A percentile compares a stretch with the other conserved stretches of the same genome.
Conservation (phyloP, 2,113 vertebrate genomes). For the Ammodytes marinus region DNA sequence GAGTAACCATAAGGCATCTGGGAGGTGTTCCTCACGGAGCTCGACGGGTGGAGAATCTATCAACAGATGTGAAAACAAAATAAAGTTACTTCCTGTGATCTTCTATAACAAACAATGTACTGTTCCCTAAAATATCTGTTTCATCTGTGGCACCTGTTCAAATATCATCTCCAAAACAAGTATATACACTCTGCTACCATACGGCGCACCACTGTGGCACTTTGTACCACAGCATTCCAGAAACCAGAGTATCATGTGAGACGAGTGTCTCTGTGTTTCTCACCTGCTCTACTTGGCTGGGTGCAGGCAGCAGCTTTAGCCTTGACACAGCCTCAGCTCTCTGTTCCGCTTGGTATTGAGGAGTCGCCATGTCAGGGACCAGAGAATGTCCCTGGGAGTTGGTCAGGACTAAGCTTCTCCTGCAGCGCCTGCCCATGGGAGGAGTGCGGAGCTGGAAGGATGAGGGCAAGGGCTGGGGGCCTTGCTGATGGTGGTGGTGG, state of each 20-base stretch:
- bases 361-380: constrained; percentile 54
- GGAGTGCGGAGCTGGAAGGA: constrained; percentile 83
- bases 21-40: constrained; percentile 39
- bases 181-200: constrained; percentile 24
- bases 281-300: constrained; percentile 80
- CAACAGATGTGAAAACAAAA: constrained; percentile 66
- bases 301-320: constrained; percentile 80
- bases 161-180: constrained; percentile 58
- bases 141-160: constrained; percentile 57
- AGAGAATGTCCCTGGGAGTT: constrained; percentile 50
- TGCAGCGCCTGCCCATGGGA: constrained; percentile 76
- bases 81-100: constrained; percentile 59
- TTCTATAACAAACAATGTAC: constrained; percentile 55
- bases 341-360: constrained; percentile 67
- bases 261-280: constrained; percentile 30
- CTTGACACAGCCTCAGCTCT: constrained; percentile 79
- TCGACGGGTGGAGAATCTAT: constrained; percentile 71
- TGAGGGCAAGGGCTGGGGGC: constrained; percentile 63
- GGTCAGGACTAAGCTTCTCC: constrained; percentile 67
- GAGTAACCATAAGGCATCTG: constrained; percentile 78
- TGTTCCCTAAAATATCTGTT: constrained; percentile 41
- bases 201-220: constrained; percentile 3
- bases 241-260: constrained; percentile 64
- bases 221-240: constrained; percentile 59
- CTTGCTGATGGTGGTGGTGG: constrained; percentile 32